phyloP scores from a whole-genome alignment of 2,113 vertebrate species.

The Microcebus lehilahytsara region DNA sequence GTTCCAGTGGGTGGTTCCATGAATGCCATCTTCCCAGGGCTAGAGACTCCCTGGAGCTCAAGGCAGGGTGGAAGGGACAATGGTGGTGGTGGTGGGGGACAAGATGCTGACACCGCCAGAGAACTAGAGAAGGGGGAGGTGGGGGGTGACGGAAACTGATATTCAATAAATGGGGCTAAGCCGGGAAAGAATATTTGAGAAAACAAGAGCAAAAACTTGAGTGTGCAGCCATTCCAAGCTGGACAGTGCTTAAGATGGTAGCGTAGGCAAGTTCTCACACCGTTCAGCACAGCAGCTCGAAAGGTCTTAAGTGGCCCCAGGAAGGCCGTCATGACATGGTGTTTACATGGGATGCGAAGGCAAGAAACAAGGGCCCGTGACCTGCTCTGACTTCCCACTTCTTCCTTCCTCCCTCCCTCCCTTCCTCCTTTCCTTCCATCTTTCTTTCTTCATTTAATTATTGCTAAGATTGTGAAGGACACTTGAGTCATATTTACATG shows the following conservation, averaged over 20 bases:
- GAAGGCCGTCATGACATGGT: not conserved
- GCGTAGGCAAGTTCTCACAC: not conserved
- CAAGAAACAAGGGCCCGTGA: no score
- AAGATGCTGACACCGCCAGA: not conserved
- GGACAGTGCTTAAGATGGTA: rapidly evolving
- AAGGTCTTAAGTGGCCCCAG: not conserved
- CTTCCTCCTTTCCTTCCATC: no score
- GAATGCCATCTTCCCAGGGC: not conserved
- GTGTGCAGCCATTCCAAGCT: not conserved
- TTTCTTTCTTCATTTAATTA: not conserved
- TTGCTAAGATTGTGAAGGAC: not conserved
- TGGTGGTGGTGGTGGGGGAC: not conserved
- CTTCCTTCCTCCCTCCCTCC: not conserved
- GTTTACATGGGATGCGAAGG: not conserved
- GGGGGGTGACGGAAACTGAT: not conserved
- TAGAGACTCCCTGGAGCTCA: not conserved
- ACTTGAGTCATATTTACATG: not conserved
- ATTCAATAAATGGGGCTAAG: not conserved
- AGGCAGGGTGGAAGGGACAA: not conserved
- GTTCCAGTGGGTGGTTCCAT: not conserved
- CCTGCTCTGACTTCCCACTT: rapidly evolving
- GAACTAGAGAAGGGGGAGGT: not conserved
- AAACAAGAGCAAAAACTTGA: not conserved
- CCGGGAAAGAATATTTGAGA: not conserved
- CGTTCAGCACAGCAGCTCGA: no score